Evolutionary conservation across 2,888 invertebrate species (phyloP).

Genomic region (Megalurothrips usitatus): DNA sequence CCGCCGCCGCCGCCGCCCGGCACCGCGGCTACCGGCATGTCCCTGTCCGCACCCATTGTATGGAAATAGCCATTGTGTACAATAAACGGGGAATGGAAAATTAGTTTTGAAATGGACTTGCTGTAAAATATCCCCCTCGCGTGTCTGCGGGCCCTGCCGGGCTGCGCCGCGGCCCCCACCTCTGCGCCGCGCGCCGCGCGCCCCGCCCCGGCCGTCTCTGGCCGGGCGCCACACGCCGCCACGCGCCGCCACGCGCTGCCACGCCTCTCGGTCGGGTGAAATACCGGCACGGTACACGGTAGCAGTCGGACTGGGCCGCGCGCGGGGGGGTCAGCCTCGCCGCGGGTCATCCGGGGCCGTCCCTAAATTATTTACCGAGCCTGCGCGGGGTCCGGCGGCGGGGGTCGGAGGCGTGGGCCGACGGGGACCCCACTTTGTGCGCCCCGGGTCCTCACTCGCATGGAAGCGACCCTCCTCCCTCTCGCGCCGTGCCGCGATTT

Average conservation of each 20-base stretch:
- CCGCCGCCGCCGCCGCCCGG: too few species aligned
- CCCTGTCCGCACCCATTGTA: constrained; percentile 23
- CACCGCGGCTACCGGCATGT: not conserved
- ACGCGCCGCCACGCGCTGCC: not conserved
- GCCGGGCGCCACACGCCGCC: constrained; percentile 29
- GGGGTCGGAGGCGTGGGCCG: too few species aligned
- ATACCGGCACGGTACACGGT: too few species aligned
- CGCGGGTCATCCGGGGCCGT: too few species aligned
- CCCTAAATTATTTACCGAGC: too few species aligned
- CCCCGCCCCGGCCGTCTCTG: constrained; percentile 15
- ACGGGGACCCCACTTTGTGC: too few species aligned
- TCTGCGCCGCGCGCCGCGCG: not conserved
- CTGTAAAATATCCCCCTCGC: constrained; percentile 26
- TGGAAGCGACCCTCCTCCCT: too few species aligned
- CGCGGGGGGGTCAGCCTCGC: too few species aligned
- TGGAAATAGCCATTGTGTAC: constrained; percentile 24
- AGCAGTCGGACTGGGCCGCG: too few species aligned
- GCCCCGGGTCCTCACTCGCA: not conserved
- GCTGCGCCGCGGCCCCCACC: not conserved
- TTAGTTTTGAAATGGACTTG: constrained; percentile 26
- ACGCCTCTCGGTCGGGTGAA: not conserved
- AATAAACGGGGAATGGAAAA: constrained; percentile 26
- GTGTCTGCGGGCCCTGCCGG: not conserved
- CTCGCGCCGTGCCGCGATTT: not conserved
- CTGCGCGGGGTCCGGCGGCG: too few species aligned